Evolutionary conservation across 1,140 invertebrate genomes (phyloP).

Genomic region (Drosophila pruinosa): DNA sequence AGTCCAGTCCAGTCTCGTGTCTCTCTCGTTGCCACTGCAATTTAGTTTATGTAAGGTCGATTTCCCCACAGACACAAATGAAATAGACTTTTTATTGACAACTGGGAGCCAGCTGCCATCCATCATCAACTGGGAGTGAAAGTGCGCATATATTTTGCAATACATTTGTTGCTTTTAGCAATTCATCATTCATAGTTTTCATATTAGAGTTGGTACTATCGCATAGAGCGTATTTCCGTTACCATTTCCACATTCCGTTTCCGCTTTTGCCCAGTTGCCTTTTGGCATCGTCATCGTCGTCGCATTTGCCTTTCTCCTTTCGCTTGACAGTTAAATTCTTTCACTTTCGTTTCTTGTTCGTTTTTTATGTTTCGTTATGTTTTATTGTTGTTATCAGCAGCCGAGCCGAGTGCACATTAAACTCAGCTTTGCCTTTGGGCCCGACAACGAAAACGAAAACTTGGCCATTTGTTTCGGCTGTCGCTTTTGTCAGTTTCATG

Average conservation of each 20-base stretch:
- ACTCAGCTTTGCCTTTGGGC: not conserved
- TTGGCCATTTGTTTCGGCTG: conserved; percentile 61
- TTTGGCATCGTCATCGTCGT: not conserved
- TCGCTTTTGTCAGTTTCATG: conserved; percentile 57
- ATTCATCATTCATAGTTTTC: conserved; percentile 38
- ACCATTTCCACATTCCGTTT: conserved; percentile 15
- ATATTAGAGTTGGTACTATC: conserved; percentile 17
- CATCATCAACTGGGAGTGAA: not conserved
- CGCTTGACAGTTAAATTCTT: conserved; percentile 10
- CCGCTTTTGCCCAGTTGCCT: not conserved
- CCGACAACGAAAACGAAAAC: conserved; percentile 40
- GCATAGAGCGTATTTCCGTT: conserved; percentile 28
- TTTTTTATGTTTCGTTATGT: not conserved
- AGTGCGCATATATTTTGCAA: conserved; percentile 1
- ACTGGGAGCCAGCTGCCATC: not conserved
- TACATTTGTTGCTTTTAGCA: conserved; percentile 1
- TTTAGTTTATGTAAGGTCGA: conserved; percentile 16
- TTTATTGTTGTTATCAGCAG: conserved; percentile 17
- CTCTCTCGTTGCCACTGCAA: not conserved
- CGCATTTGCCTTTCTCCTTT: not conserved
- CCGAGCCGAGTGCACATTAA: conserved; percentile 7
- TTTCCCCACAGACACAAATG: conserved; percentile 11
- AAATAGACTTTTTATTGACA: conserved; percentile 2
- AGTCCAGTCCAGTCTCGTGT: not conserved
- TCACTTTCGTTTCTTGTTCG: not conserved